A percentile compares a stretch with the other conserved stretches of the same genome.
These are phyloP conservation scores for Centropristis striata DNA, from an alignment of 2,113 vertebrate species.

Conservation along the genomic window DNA sequence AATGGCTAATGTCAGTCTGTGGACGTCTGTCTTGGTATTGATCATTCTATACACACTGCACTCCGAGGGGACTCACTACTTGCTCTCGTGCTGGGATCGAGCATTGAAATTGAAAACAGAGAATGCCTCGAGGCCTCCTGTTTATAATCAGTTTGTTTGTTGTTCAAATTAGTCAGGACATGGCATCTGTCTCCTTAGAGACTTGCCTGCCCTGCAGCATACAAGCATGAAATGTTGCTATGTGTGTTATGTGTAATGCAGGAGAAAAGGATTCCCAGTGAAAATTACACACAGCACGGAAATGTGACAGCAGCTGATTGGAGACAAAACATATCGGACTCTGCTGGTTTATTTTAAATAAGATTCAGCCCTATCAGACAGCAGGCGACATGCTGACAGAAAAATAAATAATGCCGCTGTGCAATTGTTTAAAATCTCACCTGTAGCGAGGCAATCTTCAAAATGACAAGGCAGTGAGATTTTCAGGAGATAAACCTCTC, in stretches of 20 bases:
- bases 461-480: slow-evolving; percentile 19
- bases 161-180: slow-evolving; percentile 65
- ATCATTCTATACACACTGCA: slow-evolving; percentile 26
- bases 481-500: slow-evolving; percentile 28
- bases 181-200: slow-evolving; percentile 58
- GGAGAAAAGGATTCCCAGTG: not conserved
- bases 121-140: slow-evolving; percentile 36
- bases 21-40: slow-evolving; percentile 43
- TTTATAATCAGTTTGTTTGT: slow-evolving; percentile 63
- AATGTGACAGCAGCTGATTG: slow-evolving; percentile 19
- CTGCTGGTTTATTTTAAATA: slow-evolving; percentile 31
- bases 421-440: slow-evolving; percentile 23
- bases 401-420: not conserved
- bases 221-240: slow-evolving; percentile 37
- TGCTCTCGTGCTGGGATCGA: slow-evolving; percentile 6
- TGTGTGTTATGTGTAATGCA: slow-evolving; percentile 17
- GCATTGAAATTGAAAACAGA: slow-evolving; percentile 36
- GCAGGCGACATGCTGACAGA: not conserved
- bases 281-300: slow-evolving; percentile 13
- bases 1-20: slow-evolving; percentile 36
- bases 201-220: slow-evolving; percentile 33
- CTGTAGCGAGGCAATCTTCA: slow-evolving; percentile 25
- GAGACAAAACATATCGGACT: slow-evolving; percentile 11
- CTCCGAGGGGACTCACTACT: slow-evolving; percentile 18
- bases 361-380: not conserved